Evolutionary conservation across 2,113 vertebrate species (phyloP), one percentile per base, ranked within the genome.

Genomic region (Apus apus): DNA sequence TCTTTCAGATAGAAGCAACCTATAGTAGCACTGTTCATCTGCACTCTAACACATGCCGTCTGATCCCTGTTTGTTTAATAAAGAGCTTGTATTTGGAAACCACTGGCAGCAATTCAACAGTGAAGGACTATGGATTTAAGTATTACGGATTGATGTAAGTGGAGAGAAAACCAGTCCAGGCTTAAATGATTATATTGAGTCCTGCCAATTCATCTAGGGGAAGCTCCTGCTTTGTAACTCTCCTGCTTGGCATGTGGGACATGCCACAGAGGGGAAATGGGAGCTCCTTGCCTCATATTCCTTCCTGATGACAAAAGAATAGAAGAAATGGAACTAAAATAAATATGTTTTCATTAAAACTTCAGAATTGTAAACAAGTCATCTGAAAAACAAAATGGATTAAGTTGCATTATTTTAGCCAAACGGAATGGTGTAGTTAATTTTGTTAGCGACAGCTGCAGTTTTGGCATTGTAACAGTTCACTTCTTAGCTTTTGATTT

Each of bases 1-100:
- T 17, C 83, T 73, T 85, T 67, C 85, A 62, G 71, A 60, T 15
- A 86, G 85, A 91, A 67, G 13, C 46, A 74, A 86, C 77, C 87
- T 83, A 34, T 56, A 48, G 60, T 38, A 62, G 58, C 78, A 62
- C 60, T 74, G 94, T 82, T 91, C 87, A 77, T 87, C 87, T 87
- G 85, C 75, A 67, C 51, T 87, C 58, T 57, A 87, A 87, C 5
- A 1, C 30, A 40, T 50, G 54, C 46, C 50, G 75, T 73, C 62
- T 87, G 78, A 93, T 93, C 43, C 54, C 56, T 66, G 46, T 79
- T 96, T 92, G 81, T 82, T 96, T 96, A 83, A 93, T 94, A 85
- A 95, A 58, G 80, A 68, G 23, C 58, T 95, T 76, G 34, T 22
- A 88, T 86, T 86, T 88, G 60, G 78, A 85, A 94, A 93, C 36